Evolutionary conservation across 2,113 vertebrate genomes (phyloP).

Genomic region (Campylorhamphus procurvoides): DNA sequence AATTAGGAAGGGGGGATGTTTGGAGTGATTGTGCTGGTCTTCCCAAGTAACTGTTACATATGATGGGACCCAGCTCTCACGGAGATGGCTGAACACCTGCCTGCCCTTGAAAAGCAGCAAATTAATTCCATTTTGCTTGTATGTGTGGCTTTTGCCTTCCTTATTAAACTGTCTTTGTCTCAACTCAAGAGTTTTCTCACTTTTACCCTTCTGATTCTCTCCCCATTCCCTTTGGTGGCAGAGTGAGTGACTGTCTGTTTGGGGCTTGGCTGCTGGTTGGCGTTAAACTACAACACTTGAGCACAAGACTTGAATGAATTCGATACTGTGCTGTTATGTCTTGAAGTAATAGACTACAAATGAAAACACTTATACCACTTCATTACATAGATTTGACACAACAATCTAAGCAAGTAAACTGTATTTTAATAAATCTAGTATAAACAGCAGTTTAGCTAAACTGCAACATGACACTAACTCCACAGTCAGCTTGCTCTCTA

Average conservation of each 20-base stretch:
- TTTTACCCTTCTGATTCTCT: background rate
- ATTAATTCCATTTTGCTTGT: background rate
- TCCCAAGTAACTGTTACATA: fast-evolving
- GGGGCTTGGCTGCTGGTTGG: background rate
- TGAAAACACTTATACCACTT: background rate
- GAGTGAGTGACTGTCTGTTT: background rate
- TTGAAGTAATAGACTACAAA: background rate
- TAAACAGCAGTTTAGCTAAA: background rate
- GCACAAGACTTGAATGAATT: background rate
- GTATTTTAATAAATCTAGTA: background rate
- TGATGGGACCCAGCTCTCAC: background rate
- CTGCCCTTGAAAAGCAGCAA: background rate
- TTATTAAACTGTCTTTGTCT: background rate
- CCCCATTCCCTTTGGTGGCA: background rate
- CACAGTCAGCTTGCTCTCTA: background rate
- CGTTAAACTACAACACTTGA: background rate
- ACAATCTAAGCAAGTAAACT: background rate
- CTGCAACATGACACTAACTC: background rate
- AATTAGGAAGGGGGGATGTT: background rate
- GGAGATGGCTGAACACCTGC: background rate
- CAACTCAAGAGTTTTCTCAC: background rate
- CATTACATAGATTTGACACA: background rate
- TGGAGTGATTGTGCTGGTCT: background rate
- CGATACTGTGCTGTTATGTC: background rate
- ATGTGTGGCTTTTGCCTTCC: background rate